Evolutionary conservation across 2,113 vertebrate species (phyloP), one percentile per base, ranked within the genome.

Genomic region (Engystomops pustulosus): DNA sequence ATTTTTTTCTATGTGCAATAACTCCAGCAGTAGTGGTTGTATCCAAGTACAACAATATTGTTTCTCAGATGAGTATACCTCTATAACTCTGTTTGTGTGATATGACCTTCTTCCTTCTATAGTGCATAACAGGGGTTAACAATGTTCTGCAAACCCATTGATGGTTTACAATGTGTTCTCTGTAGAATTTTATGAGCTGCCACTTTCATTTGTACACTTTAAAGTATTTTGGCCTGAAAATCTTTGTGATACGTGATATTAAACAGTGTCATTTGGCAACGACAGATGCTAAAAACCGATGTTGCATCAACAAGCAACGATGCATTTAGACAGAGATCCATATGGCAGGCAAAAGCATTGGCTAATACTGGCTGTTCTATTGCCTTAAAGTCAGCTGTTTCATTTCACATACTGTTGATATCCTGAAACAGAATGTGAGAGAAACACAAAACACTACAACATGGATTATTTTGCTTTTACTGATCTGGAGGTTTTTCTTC

Each of bases 271-370:
- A 88, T 86, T 88, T 90, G 87, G 87, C 84, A 89, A 88, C 18
- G 85, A 90, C 93, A 94, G 91, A 90, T 93, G 92, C 88, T 91
- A 87, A 83, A 83, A 88, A 88, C 88, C n/a, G 77, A 89, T 88
- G 87, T 86, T 86, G 62, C 90, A 86, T 85, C 91, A 92, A 93
- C 91, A 91, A 80, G 88, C 88, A 86, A 85, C 41, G 90, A 91
- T 91, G 91, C 91, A 88, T 88, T 87, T 89, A 93, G 88, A 89
- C 91, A 89, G 90, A 90, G 89, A 88, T 87, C 89, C 91, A 88
- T 90, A 93, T 89, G 92, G 90, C 67, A 76, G 14, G 27, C 72
- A 14, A 62, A 67, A 32, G 74, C 30, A 69, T 69, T 78, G 82
- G 82, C 82, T 49, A 78, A 78, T 65, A 51, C 74, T 78, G 82